Evolutionary conservation across 2,113 vertebrate genomes (phyloP).

Genomic region (Poecile atricapillus): DNA sequence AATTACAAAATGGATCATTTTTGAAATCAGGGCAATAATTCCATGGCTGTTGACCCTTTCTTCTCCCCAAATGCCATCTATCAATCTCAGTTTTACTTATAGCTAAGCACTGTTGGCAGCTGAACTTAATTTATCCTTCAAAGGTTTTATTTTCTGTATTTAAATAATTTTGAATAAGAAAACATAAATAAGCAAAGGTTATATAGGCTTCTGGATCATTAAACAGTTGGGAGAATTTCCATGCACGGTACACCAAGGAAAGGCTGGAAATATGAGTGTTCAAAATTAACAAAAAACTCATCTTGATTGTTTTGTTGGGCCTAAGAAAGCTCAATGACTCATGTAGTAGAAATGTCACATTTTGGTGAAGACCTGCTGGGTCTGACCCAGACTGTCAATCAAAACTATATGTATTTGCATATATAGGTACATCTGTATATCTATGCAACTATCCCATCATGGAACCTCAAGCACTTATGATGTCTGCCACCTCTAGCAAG

Average conservation of each 20-base stretch:
- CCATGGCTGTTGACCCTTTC: background rate
- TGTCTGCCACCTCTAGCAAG: background rate
- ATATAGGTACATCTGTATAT: background rate
- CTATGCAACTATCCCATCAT: background rate
- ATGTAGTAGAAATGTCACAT: background rate
- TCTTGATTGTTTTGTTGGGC: background rate
- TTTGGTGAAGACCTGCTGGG: background rate
- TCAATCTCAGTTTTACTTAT: background rate
- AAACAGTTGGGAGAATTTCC: background rate
- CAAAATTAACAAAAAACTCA: background rate
- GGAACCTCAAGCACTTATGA: background rate
- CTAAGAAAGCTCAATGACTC: background rate
- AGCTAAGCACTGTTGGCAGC: background rate
- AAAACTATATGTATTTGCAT: background rate
- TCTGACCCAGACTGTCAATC: background rate
- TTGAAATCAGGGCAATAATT: background rate
- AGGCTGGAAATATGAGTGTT: background rate
- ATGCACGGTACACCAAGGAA: background rate
- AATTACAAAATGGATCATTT: background rate
- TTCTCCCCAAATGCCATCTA: background rate
- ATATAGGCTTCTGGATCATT: background rate
- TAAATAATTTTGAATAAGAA: background rate
- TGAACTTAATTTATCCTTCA: background rate
- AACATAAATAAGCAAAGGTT: background rate
- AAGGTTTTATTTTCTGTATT: background rate